Evolutionary conservation across 2,888 invertebrate species (phyloP).

Genomic region (Pseudococcus longispinus): DNA sequence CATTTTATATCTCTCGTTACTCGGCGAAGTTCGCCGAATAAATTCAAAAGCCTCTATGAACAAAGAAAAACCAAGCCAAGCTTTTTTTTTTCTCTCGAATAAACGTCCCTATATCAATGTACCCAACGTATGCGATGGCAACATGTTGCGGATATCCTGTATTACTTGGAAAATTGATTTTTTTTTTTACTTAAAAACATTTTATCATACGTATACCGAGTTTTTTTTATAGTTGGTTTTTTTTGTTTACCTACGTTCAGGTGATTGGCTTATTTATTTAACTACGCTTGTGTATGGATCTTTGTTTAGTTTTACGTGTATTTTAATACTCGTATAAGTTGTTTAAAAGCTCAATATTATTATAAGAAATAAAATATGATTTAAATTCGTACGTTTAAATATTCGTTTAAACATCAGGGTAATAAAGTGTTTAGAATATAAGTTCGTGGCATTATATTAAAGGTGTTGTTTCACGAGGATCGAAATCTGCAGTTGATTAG

Average conservation of each 20-base stretch:
- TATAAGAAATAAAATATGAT: neutral
- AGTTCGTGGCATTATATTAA: slow-evolving; percentile 38
- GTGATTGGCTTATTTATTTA: slow-evolving; percentile 17
- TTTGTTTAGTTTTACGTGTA: neutral
- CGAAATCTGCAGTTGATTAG: neutral
- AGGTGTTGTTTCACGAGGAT: neutral
- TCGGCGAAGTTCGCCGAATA: neutral
- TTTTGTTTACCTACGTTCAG: neutral
- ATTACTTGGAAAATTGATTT: slow-evolving; percentile 35
- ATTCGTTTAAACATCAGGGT: slow-evolving; percentile 32
- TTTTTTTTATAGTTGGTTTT: neutral
- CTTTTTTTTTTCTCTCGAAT: neutral
- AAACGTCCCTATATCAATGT: neutral
- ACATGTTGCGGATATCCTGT: slow-evolving; percentile 34
- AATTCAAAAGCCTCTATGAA: neutral
- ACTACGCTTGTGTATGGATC: neutral
- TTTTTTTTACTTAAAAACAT: slow-evolving; percentile 10
- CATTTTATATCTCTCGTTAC: neutral
- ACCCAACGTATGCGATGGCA: neutral
- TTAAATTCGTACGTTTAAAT: slow-evolving; percentile 14
- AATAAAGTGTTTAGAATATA: slow-evolving; percentile 17
- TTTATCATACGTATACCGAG: neutral
- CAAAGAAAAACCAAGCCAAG: neutral
- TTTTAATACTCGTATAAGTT: neutral
- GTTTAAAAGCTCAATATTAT: slow-evolving; percentile 13